Evolutionary conservation across 2,888 invertebrate species (phyloP), one percentile per base, ranked within the genome.

Genomic region (Tachystola acroxantha): DNA sequence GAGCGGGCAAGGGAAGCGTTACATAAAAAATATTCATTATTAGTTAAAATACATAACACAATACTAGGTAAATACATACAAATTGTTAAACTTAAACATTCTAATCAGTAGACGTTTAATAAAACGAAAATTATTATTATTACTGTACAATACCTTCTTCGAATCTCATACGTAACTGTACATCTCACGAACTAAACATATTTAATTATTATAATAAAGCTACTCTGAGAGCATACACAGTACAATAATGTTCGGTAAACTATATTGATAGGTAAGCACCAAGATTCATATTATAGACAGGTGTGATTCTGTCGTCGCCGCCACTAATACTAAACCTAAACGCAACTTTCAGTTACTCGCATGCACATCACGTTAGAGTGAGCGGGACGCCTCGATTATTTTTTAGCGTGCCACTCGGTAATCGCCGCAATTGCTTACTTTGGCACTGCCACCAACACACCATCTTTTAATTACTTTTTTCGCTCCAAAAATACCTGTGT

Each of bases 161-260:
- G 70, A 86, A 86, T 86, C 85, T 86, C 85, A 86, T 79, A 72
- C 75, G 85, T 86, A 86, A 86, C 85, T 85, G 85, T 86, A 85
- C 82, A 84, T 58, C 67, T 61, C 67, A 67, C 62, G 63, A 57
- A 45, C 50, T 16, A 48, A 36, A 40, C 38, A 34, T 36, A 24
- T 24, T 24, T n/a, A n/a, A 24, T 24, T 24, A 24, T 24, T 24
- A 24, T 24, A 24, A 24, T 24, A 35, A 36, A 14, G 32, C 13
- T 39, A 37, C 47, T 47, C 51, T 40, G 39, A 36, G 36, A 36
- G 36, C 40, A 31, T 36, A 32, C 24, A 30, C 10, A 24, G 14
- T 37, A 37, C 13, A n/a, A 14, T 19, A 24, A 30, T n/a, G n/a
- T n/a, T 7, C 12, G 20, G 24, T 16, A 33, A 37, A 34, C 27